These are phyloP conservation scores for Holothuria glaberrima DNA, from an alignment of 35 echinoderm and acorn worm genomes.

Conservation along the genomic window DNA sequence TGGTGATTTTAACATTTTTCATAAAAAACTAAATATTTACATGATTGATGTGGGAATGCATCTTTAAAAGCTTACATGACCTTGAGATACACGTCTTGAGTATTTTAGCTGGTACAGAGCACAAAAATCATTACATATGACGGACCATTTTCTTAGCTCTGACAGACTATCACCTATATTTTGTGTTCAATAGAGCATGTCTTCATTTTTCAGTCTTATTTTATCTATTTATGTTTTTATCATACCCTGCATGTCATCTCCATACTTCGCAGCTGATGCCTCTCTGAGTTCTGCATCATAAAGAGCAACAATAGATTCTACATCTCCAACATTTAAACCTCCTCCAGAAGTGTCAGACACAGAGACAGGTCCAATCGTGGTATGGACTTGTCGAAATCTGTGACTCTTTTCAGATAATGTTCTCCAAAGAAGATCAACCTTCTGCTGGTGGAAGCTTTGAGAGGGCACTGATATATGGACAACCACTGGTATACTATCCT, in stretches of 20 bases:
- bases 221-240: too few species aligned
- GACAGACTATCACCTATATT: too few species aligned
- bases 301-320: neutral
- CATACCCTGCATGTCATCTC: constrained; percentile 75
- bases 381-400: neutral
- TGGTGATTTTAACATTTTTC: too few species aligned
- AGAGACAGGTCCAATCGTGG: constrained; percentile 6
- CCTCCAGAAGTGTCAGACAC: neutral
- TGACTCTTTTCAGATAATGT: neutral
- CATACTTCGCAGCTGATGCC: constrained; percentile 84
- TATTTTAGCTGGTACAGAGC: too few species aligned
- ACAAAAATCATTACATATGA: too few species aligned
- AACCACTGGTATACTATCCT: neutral
- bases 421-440: constrained; percentile 30
- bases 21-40: too few species aligned
- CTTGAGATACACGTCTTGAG: too few species aligned
- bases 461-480: constrained; percentile 16
- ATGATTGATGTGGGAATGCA: too few species aligned
- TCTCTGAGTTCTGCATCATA: constrained; percentile 68
- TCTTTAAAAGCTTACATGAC: too few species aligned
- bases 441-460: constrained; percentile 33
- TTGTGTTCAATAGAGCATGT: too few species aligned
- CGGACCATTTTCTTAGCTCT: too few species aligned
- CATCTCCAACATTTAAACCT: neutral
- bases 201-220: too few species aligned